phyloP scores from a whole-genome alignment of 2,888 invertebrate genomes.

The Acanthopleura granulata region DNA sequence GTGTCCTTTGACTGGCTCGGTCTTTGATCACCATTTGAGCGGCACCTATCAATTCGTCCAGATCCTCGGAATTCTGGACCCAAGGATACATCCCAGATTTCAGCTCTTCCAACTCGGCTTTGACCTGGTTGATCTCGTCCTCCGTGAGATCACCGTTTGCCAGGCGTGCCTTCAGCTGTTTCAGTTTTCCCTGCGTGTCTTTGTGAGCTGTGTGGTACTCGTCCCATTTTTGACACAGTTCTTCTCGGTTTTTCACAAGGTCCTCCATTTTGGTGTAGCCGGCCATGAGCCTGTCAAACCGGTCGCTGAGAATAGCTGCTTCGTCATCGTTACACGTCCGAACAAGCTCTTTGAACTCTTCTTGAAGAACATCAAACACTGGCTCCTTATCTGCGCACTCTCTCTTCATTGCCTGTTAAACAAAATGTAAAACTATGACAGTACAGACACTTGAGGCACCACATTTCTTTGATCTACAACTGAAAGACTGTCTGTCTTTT shows the following conservation, averaged over 20 bases:
- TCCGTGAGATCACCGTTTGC: constrained; percentile 79
- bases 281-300: constrained; percentile 81
- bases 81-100: constrained; percentile 66
- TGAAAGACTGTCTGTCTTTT: no score
- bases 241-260: constrained; percentile 54
- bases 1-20: constrained; percentile 57
- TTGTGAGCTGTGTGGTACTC: constrained; percentile 86
- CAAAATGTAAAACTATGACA: neutral
- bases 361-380: constrained; percentile 82
- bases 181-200: constrained; percentile 83
- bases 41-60: constrained; percentile 60
- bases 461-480: neutral
- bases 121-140: constrained; percentile 79
- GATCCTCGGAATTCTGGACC: constrained; percentile 45
- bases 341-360: constrained; percentile 85
- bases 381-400: constrained; percentile 89
- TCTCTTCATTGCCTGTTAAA: constrained; percentile 79
- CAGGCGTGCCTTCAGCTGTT: constrained; percentile 84
- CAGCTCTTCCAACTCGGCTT: constrained; percentile 79
- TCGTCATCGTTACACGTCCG: constrained; percentile 81
- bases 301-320: constrained; percentile 79
- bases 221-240: constrained; percentile 74
- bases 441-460: neutral
- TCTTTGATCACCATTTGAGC: constrained; percentile 63
- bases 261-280: constrained; percentile 77